These are phyloP conservation scores for Channallabes apus DNA, from an alignment of 2,797 vertebrate species.

Conservation along the genomic window DNA sequence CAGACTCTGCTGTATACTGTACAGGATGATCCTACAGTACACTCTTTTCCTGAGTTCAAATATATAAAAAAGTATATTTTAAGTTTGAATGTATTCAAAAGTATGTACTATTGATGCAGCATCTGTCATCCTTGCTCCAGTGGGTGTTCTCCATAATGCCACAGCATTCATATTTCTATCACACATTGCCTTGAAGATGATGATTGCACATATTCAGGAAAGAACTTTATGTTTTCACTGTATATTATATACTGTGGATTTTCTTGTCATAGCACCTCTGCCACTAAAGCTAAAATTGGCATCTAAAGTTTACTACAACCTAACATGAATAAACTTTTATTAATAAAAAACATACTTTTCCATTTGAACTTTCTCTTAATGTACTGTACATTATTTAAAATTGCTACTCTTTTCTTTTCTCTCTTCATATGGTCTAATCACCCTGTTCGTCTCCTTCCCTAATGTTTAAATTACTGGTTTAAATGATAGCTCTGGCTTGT, in stretches of 20 bases:
- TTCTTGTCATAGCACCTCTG: background rate
- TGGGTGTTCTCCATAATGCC: too few species aligned
- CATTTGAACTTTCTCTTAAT: conserved; percentile 58
- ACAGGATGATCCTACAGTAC: too few species aligned
- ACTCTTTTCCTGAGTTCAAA: too few species aligned
- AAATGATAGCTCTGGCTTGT: conserved; percentile 72
- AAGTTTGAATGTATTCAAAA: too few species aligned
- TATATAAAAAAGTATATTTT: too few species aligned
- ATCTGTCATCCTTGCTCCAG: too few species aligned
- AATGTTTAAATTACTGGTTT: conserved; percentile 71
- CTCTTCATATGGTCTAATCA: background rate
- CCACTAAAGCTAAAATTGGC: background rate
- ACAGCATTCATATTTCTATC: too few species aligned
- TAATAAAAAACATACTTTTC: conserved; percentile 34
- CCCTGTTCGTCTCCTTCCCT: conserved; percentile 48
- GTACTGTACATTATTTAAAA: conserved; percentile 62
- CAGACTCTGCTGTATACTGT: background rate
- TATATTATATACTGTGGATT: background rate
- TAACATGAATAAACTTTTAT: conserved; percentile 19
- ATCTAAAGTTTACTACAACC: background rate
- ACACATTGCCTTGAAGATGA: too few species aligned
- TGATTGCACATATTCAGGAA: too few species aligned
- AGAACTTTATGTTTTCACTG: too few species aligned
- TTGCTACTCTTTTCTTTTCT: conserved; percentile 29
- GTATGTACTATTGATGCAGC: too few species aligned